Base-by-base conservation (phyloP, 2,888 invertebrate genomes). In the Cephus pygmeus region DNA sequence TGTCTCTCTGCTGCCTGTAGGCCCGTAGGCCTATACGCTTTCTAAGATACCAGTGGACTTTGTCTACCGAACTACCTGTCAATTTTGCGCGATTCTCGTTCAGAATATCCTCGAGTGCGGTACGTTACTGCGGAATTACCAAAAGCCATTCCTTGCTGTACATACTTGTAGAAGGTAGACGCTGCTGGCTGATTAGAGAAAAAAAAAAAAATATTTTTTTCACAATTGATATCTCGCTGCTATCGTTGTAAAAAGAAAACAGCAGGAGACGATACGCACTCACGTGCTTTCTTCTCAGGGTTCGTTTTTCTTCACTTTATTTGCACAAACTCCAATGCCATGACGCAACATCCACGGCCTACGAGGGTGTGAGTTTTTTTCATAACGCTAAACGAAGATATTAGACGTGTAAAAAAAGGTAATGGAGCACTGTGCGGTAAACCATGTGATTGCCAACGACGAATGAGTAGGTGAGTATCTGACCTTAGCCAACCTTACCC, bases 361-460 rank as follows among this genome's bases (percentile, higher is more conserved):
- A 23, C 56, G 56, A 31, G 71, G 33, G 31, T 71, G 33, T 34
- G 69, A 69, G 31, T 15, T 82, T 75, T 76, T 23, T 73, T 40
- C 30, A 78, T 69, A 76, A 69, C 33, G 74, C 12, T 85, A 83
- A 85, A 84, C 84, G 85, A 56, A 85, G 86, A 90, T 90, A 90
- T 90, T 88, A 88, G 88, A 88, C 83, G 86, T 87, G 88, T 90
- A 89, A 89, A 89, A 89, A 88, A 76, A 75, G 83, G 83, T 84
- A 84, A 85, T 84, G 85, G 84, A 23, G 56, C 85, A 81, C 80
- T 80, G 82, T 79, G 83, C 83, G 85, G 56, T 56, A 56, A 83
- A 85, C 82, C 86, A 83, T 84, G 74, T 74, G 83, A 81, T 84
- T 85, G 84, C 85, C 83, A 85, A 87, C 85, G 86, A 83, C 85